A percentile compares a stretch with the other conserved stretches of the same genome.
These are phyloP conservation scores for Kryptopterus vitreolus DNA, from an alignment of 2,797 vertebrate species.

Conservation along the genomic window DNA sequence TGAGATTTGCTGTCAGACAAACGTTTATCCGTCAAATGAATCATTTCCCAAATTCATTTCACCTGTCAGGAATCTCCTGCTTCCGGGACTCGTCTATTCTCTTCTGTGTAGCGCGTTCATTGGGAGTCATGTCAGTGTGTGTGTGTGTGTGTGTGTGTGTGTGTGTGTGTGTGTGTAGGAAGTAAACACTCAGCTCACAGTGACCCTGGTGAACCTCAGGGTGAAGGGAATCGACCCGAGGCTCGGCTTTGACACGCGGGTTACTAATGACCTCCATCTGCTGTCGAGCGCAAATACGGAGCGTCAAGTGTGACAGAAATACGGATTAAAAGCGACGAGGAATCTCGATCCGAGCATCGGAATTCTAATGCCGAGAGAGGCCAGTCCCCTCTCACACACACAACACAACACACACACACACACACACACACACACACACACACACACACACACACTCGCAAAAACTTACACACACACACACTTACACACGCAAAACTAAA, in stretches of 20 bases:
- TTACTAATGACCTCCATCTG: conserved; percentile 34
- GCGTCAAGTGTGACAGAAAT: neutral
- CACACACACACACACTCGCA: too few relatives aligned
- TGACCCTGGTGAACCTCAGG: conserved; percentile 28
- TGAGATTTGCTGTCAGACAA: conserved; percentile 51
- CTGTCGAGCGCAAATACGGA: neutral
- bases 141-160: conserved; percentile 12
- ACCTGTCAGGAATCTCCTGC: conserved; percentile 41
- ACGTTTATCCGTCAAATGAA: conserved; percentile 41
- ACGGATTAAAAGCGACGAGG: neutral
- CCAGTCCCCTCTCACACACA: too few relatives aligned
- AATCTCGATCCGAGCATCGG: neutral
- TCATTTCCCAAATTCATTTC: conserved; percentile 37
- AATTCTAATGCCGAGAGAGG: conserved; percentile 31
- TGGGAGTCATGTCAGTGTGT: conserved; percentile 4
- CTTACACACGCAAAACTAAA: too few relatives aligned
- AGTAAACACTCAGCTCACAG: conserved; percentile 3
- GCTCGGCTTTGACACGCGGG: neutral
- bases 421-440: too few relatives aligned
- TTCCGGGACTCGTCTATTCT: conserved; percentile 2
- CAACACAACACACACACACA: too few relatives aligned
- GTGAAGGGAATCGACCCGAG: neutral
- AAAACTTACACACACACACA: too few relatives aligned
- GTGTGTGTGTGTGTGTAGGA: conserved; percentile 1
- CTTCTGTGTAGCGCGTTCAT: conserved; percentile 38